Percentiles rank a stretch among this genome's conserved stretches.
phyloP scores from a whole-genome alignment of 2,797 vertebrate species.

The Poliocrania exsul region DNA sequence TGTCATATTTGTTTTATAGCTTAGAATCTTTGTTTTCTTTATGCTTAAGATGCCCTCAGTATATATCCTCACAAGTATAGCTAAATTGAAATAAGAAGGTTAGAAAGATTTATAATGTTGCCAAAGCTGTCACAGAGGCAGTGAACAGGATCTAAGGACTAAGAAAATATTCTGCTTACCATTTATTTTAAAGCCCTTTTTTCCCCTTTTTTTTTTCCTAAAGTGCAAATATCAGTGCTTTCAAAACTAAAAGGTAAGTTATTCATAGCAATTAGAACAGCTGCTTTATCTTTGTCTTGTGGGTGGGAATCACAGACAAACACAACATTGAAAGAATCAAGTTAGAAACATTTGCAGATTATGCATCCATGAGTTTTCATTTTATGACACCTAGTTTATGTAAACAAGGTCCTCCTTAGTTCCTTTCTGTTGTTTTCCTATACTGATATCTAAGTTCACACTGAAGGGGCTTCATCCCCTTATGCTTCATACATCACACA shows the following conservation, averaged over 20 bases:
- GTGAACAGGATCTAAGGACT: neutral
- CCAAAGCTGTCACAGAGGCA: neutral
- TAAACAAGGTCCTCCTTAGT: neutral
- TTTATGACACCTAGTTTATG: neutral
- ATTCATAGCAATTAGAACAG: neutral
- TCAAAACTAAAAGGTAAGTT: neutral
- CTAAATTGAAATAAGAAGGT: conserved; percentile 33
- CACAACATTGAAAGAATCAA: neutral
- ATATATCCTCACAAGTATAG: neutral
- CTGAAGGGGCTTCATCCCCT: neutral
- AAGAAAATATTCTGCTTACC: neutral
- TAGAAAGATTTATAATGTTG: conserved; percentile 44
- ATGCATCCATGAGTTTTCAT: neutral
- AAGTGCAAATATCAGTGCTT: neutral
- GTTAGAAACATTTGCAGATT: neutral
- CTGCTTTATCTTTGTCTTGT: neutral
- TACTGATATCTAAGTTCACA: neutral
- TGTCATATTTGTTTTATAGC: conserved; percentile 33
- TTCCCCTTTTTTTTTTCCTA: neutral
- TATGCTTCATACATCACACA: neutral
- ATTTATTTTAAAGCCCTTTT: neutral
- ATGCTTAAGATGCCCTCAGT: conserved; percentile 12
- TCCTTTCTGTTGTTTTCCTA: neutral
- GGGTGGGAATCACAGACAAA: neutral
- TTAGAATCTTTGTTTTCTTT: conserved; percentile 33